phyloP scores from a whole-genome alignment of 1,140 invertebrate species.

The Tetramorium parvispinum region DNA sequence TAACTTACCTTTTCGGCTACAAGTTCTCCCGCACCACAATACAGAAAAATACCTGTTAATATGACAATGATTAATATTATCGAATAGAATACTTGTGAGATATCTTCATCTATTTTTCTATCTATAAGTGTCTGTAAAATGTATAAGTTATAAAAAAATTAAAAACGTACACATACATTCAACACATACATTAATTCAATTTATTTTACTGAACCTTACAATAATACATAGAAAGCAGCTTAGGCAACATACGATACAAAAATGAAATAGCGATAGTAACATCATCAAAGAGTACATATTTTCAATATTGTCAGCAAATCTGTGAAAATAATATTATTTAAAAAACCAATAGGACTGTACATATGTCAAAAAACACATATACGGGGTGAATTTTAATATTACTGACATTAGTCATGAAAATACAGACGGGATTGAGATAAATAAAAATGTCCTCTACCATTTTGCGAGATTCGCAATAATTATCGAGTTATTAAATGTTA shows the following conservation, averaged over 20 bases:
- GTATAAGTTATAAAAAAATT: not conserved
- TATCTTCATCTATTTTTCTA: not conserved
- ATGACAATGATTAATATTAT: not conserved
- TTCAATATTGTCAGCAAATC: constrained; percentile 30
- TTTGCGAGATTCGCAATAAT: too few species aligned
- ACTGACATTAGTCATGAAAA: too few species aligned
- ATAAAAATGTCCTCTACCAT: too few species aligned
- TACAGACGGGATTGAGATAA: too few species aligned
- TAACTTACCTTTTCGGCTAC: not conserved
- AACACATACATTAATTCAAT: not conserved
- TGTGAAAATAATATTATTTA: not conserved
- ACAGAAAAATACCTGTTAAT: not conserved
- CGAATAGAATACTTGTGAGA: too few species aligned
- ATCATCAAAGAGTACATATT: constrained; percentile 23
- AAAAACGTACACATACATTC: not conserved
- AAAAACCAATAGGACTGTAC: too few species aligned
- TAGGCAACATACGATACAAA: constrained; percentile 11
- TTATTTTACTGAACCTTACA: constrained; percentile 23
- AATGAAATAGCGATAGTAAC: constrained; percentile 32
- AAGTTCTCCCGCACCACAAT: not conserved
- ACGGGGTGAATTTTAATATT: too few species aligned
- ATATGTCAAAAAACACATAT: too few species aligned
- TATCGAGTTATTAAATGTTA: too few species aligned
- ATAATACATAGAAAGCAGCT: not conserved
- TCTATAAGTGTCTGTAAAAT: not conserved